These are phyloP conservation scores for Bubo bubo DNA, from an alignment of 2,113 vertebrate species.

Conservation along the genomic window DNA sequence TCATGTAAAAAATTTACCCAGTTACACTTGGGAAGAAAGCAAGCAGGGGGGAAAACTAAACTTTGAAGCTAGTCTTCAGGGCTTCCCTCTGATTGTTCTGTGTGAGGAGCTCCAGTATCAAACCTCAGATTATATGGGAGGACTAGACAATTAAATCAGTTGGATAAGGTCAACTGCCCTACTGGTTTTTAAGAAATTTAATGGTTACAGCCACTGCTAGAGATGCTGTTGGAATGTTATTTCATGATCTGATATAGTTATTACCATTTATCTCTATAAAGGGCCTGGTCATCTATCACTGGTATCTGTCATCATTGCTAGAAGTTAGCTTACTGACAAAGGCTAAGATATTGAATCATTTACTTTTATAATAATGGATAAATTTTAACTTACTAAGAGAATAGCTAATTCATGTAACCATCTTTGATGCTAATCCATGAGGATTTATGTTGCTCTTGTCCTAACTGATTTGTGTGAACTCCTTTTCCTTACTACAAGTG, in stretches of 20 bases:
- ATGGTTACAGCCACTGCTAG: not conserved
- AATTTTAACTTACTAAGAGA: not conserved
- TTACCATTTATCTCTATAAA: constrained; percentile 14
- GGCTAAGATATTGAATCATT: not conserved
- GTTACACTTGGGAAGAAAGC: not conserved
- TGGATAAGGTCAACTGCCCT: not conserved
- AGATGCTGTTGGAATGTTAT: not conserved
- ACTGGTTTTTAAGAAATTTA: not conserved
- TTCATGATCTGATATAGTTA: constrained; percentile 4
- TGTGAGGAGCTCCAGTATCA: not conserved
- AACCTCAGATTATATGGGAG: not conserved
- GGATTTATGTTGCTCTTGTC: not conserved
- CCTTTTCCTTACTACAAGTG: not conserved
- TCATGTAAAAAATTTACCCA: not conserved
- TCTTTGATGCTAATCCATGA: not conserved
- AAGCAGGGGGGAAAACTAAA: not conserved
- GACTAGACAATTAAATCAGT: not conserved
- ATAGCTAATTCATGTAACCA: not conserved
- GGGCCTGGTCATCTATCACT: not conserved
- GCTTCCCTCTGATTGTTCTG: not conserved
- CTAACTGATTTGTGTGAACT: not conserved
- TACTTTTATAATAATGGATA: not conserved
- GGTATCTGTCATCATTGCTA: not conserved
- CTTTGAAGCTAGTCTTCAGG: not conserved
- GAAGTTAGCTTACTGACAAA: not conserved